phyloP scores from a whole-genome alignment of 2,888 invertebrate species.

The Athalia circularis region DNA sequence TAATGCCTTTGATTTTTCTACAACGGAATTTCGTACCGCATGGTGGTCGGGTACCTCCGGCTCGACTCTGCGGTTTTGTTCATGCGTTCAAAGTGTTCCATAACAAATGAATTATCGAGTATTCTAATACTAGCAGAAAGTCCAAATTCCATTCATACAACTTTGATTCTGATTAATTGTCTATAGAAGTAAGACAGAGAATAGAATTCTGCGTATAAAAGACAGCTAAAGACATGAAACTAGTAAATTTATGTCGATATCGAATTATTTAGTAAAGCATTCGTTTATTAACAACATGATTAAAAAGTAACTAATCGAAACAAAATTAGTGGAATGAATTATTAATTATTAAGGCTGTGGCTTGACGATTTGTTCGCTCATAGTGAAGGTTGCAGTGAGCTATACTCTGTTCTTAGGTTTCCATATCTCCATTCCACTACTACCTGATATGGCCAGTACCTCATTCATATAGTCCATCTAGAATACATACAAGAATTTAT shows the following conservation, averaged over 20 bases:
- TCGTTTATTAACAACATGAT: constrained; percentile 47
- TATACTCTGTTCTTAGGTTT: constrained; percentile 58
- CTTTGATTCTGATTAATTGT: no score
- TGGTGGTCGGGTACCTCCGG: no score
- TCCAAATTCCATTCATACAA: no score
- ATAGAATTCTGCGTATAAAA: no score
- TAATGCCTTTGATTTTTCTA: no score
- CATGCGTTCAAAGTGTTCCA: no score
- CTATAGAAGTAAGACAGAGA: no score
- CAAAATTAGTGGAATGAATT: constrained; percentile 41
- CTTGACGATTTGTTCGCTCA: not conserved
- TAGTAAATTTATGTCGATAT: constrained; percentile 12
- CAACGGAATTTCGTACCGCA: no score
- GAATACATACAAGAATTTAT: constrained; percentile 46
- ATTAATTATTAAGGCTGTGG: constrained; percentile 30
- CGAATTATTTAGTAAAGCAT: constrained; percentile 51
- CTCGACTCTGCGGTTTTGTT: no score
- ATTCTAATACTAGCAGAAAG: no score
- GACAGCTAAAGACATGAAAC: no score
- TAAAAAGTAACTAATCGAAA: constrained; percentile 2
- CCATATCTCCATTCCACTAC: constrained; percentile 66
- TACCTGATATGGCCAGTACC: constrained; percentile 67
- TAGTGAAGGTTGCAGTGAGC: not conserved
- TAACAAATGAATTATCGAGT: no score
- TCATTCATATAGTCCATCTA: constrained; percentile 68